Base-by-base conservation (phyloP, 2,113 vertebrate genomes). In the Chloroceryle aenea region DNA sequence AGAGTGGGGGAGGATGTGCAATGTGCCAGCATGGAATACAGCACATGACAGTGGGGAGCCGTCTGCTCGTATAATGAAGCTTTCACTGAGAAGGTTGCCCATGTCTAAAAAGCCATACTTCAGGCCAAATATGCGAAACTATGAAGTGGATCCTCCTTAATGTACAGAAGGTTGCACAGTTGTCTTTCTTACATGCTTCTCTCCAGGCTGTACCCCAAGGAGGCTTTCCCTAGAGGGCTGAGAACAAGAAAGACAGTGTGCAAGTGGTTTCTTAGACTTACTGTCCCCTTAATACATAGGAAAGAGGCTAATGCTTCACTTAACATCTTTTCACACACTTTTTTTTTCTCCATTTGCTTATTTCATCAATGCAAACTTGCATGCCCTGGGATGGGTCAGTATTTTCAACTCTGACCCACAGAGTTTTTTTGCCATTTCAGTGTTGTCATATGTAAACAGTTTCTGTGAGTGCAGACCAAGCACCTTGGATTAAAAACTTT, bases 121-220 rank as follows among this genome's bases (percentile, higher is more conserved):
- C 43, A 73, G 36, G 14, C 9, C 48, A 56, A 82, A 86, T 9
- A 50, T 5, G 3, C 3, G 12, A n/a, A 78, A 50, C 12, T 27
- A 8, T 9, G 8, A 72, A 56, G 34, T 30, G 5, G 3, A 45
- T 59, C 55, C 64, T 85, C 29, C 25, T 36, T 26, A n/a, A 55
- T 0, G 0, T 22, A 20, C 26, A 45, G 10, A 56, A 8, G 20
- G 8, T 52, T 1, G 3, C 32, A 17, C 13, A 45, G 58, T 10
- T 38, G 61, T n/a, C n/a, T n/a, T n/a, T n/a, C 26, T 2, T 0
- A 21, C 0, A 0, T 23, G 12, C 13, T 27, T 40, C 13, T 50
- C 12, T 90, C 26, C 16, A 50, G 18, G 14, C 30, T 42, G 12
- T 30, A n/a, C 2, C 4, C 10, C 6, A 14, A 78, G 38, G 32